Percentiles rank a stretch among this genome's conserved stretches.
Evolutionary conservation across 2,113 vertebrate genomes (phyloP).

Genomic region (Fregetta grallaria): DNA sequence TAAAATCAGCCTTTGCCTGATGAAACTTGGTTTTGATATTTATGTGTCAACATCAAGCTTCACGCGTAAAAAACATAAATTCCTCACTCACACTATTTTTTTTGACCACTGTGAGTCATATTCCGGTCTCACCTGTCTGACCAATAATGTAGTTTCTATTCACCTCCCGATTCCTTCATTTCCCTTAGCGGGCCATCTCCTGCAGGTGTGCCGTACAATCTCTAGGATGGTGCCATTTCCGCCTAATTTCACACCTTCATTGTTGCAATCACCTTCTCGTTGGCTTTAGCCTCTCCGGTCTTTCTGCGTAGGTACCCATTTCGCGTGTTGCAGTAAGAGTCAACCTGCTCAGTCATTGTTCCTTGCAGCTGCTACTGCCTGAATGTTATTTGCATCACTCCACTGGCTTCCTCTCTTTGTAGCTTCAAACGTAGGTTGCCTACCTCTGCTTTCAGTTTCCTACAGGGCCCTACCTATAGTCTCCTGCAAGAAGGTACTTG

Average conservation of each 20-base stretch:
- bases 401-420: background rate
- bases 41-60: background rate
- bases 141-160: background rate
- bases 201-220: background rate
- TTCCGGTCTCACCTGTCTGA: background rate
- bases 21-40: background rate
- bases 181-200: background rate
- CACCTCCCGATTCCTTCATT: fast-evolving
- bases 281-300: background rate
- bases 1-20: background rate
- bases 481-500: background rate
- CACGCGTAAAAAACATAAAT: background rate
- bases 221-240: background rate
- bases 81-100: background rate
- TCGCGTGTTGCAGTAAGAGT: background rate
- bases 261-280: background rate
- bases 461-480: background rate
- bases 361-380: background rate
- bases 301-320: background rate
- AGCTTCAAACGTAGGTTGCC: background rate
- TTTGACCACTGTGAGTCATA: background rate
- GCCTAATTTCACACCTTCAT: background rate
- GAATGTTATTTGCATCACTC: background rate
- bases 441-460: background rate
- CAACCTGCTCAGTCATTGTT: background rate